These are phyloP conservation scores for Ernsta delagoae DNA, from an alignment of 2,888 invertebrate genomes.

Conservation along the genomic window DNA sequence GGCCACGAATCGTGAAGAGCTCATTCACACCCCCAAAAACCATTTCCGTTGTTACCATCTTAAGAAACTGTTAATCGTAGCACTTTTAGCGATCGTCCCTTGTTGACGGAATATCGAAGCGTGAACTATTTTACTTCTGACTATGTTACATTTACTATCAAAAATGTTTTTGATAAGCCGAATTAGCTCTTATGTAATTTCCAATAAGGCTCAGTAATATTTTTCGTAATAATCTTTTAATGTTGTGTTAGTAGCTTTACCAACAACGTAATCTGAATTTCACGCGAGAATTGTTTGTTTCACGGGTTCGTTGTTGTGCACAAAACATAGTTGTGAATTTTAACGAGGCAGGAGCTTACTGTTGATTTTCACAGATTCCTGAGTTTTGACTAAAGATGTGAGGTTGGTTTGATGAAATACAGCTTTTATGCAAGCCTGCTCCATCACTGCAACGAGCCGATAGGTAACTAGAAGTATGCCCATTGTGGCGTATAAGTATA, in stretches of 20 bases:
- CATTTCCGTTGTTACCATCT: conserved; percentile 47
- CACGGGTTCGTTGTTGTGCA: conserved; percentile 59
- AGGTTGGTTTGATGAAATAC: conserved; percentile 52
- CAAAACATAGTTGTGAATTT: conserved; percentile 72
- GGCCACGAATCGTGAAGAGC: conserved; percentile 58
- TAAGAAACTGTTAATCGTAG: conserved; percentile 62
- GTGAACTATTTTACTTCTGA: conserved; percentile 52
- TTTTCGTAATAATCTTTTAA: conserved; percentile 5
- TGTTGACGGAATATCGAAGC: conserved; percentile 62
- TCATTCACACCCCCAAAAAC: conserved; percentile 60
- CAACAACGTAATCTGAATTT: conserved; percentile 61
- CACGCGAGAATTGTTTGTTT: conserved; percentile 70
- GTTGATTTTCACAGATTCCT: conserved; percentile 61
- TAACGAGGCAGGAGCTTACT: conserved; percentile 68
- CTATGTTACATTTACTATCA: conserved; percentile 5
- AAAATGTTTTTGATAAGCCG: not conserved
- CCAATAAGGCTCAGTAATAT: not conserved
- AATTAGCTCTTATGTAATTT: not conserved
- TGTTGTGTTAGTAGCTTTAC: conserved; percentile 51
- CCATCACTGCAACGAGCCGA: too few relatives aligned
- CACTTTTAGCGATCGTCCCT: conserved; percentile 58
- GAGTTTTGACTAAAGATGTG: conserved; percentile 46
- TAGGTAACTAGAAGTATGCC: not conserved
- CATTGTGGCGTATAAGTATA: too few relatives aligned
- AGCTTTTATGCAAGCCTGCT: conserved; percentile 16